Conservation (phyloP, 2,888 invertebrate genomes). For the Tetanocera ferruginea region DNA sequence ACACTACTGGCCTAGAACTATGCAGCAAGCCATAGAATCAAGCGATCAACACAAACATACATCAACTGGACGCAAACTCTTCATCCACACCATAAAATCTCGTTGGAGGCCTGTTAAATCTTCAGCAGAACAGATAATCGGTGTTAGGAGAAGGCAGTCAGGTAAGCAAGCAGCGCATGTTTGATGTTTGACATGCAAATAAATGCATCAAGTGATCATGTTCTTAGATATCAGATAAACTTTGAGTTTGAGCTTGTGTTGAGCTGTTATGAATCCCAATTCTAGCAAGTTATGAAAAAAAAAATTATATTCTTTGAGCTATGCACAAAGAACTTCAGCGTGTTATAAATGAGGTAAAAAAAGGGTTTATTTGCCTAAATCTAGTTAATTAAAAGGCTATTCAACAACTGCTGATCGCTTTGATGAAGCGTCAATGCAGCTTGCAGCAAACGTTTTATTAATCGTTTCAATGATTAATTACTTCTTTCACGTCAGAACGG, state of each 20-base stretch:
- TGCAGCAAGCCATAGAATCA: neutral
- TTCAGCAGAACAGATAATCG: neutral
- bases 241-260: conserved; percentile 10
- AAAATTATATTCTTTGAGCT: neutral
- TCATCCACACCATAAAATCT: conserved; percentile 4
- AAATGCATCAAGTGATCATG: conserved; percentile 35
- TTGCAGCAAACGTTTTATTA: neutral
- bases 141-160: neutral
- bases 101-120: neutral
- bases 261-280: neutral
- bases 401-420: neutral
- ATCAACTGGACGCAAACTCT: conserved; percentile 13
- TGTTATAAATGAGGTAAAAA: neutral
- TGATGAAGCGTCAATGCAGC: neutral
- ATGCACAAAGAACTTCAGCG: neutral
- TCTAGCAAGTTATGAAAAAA: neutral
- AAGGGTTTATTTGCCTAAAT: neutral
- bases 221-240: conserved; percentile 7
- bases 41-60: conserved; percentile 8
- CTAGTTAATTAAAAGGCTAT: conserved; percentile 22
- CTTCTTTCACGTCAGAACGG: neutral
- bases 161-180: conserved; percentile 5
- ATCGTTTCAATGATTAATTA: conserved; percentile 14
- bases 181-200: conserved; percentile 39
- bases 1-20: neutral